A percentile compares a stretch with the other conserved stretches of the same genome.
Conservation (phyloP, 1,140 invertebrate species). For the Macrotrachela quadricornifera region DNA sequence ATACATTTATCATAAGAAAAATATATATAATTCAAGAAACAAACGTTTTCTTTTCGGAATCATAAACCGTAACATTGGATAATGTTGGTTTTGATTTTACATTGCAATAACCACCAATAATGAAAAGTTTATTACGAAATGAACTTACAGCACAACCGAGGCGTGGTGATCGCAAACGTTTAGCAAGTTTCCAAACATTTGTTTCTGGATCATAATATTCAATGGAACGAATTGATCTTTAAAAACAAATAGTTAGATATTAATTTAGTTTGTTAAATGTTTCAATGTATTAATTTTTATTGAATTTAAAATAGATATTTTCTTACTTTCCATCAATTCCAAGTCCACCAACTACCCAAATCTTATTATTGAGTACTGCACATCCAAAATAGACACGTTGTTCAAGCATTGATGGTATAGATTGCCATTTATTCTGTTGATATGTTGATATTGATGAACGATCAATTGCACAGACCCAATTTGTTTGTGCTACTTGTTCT, state of each 20-base stretch:
- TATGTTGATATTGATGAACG: no score
- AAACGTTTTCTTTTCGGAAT: not conserved
- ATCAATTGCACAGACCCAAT: not conserved
- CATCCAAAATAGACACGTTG: not conserved
- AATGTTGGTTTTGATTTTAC: not conserved
- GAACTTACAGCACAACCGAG: not conserved
- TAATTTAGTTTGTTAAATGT: no score
- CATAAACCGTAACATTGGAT: not conserved
- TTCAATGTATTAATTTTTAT: no score
- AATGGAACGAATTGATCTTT: not conserved
- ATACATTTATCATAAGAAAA: no score
- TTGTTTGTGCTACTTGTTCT: not conserved
- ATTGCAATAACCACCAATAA: not conserved
- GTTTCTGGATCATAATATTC: not conserved
- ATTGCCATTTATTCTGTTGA: not conserved
- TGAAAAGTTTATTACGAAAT: not conserved
- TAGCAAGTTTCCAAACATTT: not conserved
- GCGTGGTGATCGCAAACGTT: not conserved
- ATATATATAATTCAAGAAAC: not conserved
- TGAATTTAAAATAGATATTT: no score
- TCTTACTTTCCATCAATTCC: not conserved
- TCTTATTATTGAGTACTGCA: not conserved
- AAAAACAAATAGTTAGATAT: no score
- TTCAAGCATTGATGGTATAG: not conserved
- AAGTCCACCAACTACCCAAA: not conserved